These are phyloP conservation scores for Phycodurus eques DNA, from an alignment of 2,113 vertebrate genomes.

Conservation along the genomic window DNA sequence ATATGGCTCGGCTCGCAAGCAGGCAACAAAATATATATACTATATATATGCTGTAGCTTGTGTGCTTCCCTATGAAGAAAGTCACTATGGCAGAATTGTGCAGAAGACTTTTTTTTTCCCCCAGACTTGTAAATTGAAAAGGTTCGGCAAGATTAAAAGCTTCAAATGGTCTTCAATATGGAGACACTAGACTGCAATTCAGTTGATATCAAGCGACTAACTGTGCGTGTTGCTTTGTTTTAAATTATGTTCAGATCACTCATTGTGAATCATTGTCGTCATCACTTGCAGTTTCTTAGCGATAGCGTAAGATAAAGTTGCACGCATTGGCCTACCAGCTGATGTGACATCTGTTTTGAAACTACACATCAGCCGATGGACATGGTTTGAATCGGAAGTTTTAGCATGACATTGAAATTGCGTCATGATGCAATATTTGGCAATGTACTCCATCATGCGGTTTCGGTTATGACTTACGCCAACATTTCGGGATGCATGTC, in stretches of 20 bases:
- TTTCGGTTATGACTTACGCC: too few species aligned
- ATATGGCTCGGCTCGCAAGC: too few species aligned
- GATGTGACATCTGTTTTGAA: neutral
- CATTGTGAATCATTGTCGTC: neutral
- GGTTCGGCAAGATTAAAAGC: neutral
- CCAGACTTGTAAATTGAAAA: constrained; percentile 16
- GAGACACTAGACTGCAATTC: neutral
- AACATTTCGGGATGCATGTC: too few species aligned
- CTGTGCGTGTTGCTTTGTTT: neutral
- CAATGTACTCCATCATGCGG: neutral
- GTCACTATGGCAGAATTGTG: neutral
- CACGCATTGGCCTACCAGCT: neutral
- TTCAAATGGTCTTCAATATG: neutral
- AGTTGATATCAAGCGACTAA: neutral
- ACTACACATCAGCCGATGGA: neutral
- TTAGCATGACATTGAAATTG: neutral
- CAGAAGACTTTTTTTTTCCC: constrained; percentile 28
- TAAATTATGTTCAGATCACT: neutral
- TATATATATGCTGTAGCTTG: too few species aligned
- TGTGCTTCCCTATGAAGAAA: neutral
- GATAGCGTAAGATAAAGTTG: neutral
- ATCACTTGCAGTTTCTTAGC: neutral
- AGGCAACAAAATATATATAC: too few species aligned
- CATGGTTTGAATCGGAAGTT: neutral
- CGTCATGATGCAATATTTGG: neutral